Evolutionary conservation across 2,888 invertebrate species (phyloP), one percentile per base, ranked within the genome.

Genomic region (Aporophyla nigra): DNA sequence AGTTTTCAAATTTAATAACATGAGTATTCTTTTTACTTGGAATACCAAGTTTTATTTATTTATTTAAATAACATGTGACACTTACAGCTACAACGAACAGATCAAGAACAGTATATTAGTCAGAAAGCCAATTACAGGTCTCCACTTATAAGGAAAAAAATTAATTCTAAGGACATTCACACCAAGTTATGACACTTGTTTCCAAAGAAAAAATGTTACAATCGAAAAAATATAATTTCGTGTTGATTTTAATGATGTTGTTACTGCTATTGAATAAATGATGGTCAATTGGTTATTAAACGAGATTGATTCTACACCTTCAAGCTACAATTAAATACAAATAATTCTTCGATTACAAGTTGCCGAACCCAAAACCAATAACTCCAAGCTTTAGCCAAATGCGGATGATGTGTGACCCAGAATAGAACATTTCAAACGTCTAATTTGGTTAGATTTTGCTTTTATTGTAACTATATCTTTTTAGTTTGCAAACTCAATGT

Each of bases 1-100:
- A 76, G 77, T 82, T 82, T 59, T 76, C 54, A 63, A 58, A 71
- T 79, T 72, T 63, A 67, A 66, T 70, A 70, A 46, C 14, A 67
- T n/a, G n/a, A 56, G 43, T 82, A 66, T 76, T 82, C 21, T 43
- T 62, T 80, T 61, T 27, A 40, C 43, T 21, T 62, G 4, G 6
- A 10, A 43, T 33, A 40, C 24, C n/a, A 33, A 58, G 56, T 62
- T 80, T 61, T 49, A 72, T 27, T 53, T n/a, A n/a, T n/a, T n/a
- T n/a, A n/a, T n/a, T n/a, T n/a, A n/a, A n/a, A n/a, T n/a, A n/a
- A n/a, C n/a, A n/a, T n/a, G n/a, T n/a, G n/a, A n/a, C n/a, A n/a
- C n/a, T n/a, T n/a, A n/a, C n/a, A n/a, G n/a, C n/a, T n/a, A n/a
- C n/a, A n/a, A n/a, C n/a, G n/a, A n/a, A n/a, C n/a, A n/a, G n/a